These are phyloP conservation scores for Trypoxylus dichotomus DNA, from an alignment of 1,140 invertebrate genomes.

Conservation along the genomic window DNA sequence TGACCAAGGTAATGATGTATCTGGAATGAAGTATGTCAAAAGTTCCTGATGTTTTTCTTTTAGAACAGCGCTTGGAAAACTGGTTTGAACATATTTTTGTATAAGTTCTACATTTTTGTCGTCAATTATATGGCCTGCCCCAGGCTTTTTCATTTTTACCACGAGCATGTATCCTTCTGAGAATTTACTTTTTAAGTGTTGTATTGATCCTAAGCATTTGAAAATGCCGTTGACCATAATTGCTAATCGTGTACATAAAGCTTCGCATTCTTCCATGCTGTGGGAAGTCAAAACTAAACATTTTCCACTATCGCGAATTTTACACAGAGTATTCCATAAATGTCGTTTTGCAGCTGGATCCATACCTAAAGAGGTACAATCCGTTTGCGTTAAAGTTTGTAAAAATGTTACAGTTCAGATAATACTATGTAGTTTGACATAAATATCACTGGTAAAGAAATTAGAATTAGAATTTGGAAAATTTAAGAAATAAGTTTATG, in stretches of 20 bases:
- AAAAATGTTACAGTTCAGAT: too few relatives aligned
- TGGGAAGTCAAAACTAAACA: conserved; percentile 77
- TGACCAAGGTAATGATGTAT: conserved; percentile 64
- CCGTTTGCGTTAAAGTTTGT: too few relatives aligned
- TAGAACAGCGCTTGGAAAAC: conserved; percentile 52
- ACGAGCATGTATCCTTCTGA: conserved; percentile 56
- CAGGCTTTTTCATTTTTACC: conserved; percentile 47
- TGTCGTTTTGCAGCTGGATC: neutral
- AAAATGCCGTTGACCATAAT: conserved; percentile 87
- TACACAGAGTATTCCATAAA: conserved; percentile 63
- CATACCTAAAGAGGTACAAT: too few relatives aligned
- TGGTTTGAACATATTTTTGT: conserved; percentile 50
- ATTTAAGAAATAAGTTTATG: too few relatives aligned
- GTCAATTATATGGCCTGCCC: neutral
- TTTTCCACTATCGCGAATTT: conserved; percentile 63
- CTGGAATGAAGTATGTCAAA: conserved; percentile 69
- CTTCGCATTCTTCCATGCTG: conserved; percentile 87
- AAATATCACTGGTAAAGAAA: too few relatives aligned
- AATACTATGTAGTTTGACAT: too few relatives aligned
- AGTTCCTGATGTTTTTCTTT: conserved; percentile 75
- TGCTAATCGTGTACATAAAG: conserved; percentile 77
- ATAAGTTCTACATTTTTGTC: conserved; percentile 40
- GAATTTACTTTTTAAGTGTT: conserved; percentile 70
- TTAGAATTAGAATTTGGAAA: too few relatives aligned
- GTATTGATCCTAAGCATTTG: conserved; percentile 67